A percentile compares a stretch with the other conserved stretches of the same genome.
These are phyloP conservation scores for Mesembrinibis cayennensis DNA, from an alignment of 2,113 vertebrate genomes.

Conservation along the genomic window DNA sequence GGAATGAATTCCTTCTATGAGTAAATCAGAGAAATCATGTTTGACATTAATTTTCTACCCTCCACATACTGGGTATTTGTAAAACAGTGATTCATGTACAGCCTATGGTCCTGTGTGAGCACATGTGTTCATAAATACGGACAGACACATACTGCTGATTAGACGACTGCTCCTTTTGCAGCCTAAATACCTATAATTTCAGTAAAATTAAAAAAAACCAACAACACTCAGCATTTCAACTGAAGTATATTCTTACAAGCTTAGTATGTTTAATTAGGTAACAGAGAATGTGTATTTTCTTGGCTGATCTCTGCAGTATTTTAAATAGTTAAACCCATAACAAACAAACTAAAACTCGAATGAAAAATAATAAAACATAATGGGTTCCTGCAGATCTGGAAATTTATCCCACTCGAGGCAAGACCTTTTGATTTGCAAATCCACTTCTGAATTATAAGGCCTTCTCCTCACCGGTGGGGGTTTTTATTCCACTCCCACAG, in stretches of 20 bases:
- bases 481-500: constrained; percentile 63
- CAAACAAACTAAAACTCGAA: constrained; percentile 57
- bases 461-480: constrained; percentile 59
- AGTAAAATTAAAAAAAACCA: neutral
- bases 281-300: constrained; percentile 57
- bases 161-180: neutral
- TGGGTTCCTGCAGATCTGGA: constrained; percentile 63
- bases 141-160: constrained; percentile 2
- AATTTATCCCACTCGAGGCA: constrained; percentile 64
- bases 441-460: constrained; percentile 71
- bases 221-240: neutral
- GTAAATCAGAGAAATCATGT: constrained; percentile 68
- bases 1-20: constrained; percentile 25
- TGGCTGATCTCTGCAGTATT: constrained; percentile 50
- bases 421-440: constrained; percentile 75
- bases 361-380: constrained; percentile 67
- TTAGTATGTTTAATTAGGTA: constrained; percentile 40
- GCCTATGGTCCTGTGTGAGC: constrained; percentile 17
- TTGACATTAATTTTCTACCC: constrained; percentile 65
- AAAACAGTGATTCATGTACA: constrained; percentile 43
- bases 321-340: constrained; percentile 69
- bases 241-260: constrained; percentile 41
- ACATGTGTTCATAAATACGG: constrained; percentile 21
- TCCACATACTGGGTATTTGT: constrained; percentile 23
- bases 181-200: neutral